A percentile compares a stretch with the other conserved stretches of the same genome.
Evolutionary conservation across 2,797 vertebrate genomes (phyloP).

Genomic region (Tenualosa thibaudeaui): DNA sequence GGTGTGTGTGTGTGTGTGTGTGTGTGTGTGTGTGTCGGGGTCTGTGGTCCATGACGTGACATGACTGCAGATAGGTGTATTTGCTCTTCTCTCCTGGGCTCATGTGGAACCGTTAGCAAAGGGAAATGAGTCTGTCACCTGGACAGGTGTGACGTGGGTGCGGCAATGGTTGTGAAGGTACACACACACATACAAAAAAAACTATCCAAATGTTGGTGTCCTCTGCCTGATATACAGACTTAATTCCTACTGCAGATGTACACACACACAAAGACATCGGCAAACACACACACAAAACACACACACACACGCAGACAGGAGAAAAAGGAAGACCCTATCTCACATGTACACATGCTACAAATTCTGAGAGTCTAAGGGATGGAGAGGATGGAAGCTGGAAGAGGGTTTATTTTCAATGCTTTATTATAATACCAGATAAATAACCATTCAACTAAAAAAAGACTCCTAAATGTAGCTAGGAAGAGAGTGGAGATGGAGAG

Average conservation of each 20-base stretch:
- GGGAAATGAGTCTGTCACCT: constrained; percentile 13
- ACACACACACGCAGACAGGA: neutral
- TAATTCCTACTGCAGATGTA: neutral
- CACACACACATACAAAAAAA: neutral
- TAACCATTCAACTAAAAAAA: constrained; percentile 7
- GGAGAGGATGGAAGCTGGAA: constrained; percentile 11
- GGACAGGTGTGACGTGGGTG: neutral
- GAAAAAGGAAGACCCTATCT: constrained; percentile 1
- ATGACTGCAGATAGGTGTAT: neutral
- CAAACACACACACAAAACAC: neutral
- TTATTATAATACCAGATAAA: constrained; percentile 51
- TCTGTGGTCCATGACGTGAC: neutral
- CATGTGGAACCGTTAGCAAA: neutral
- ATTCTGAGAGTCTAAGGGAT: constrained; percentile 11
- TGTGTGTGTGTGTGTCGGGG: neutral
- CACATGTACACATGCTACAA: constrained; percentile 6
- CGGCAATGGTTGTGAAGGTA: neutral
- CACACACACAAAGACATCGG: neutral
- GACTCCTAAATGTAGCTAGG: constrained; percentile 12
- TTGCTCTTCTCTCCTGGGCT: neutral
- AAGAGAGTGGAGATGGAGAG: neutral
- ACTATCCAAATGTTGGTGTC: neutral
- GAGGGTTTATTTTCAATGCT: constrained; percentile 21
- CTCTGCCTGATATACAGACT: neutral
- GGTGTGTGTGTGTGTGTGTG: neutral